Evolutionary conservation across 2,797 vertebrate species (phyloP).

Genomic region (Vipera ursinii): DNA sequence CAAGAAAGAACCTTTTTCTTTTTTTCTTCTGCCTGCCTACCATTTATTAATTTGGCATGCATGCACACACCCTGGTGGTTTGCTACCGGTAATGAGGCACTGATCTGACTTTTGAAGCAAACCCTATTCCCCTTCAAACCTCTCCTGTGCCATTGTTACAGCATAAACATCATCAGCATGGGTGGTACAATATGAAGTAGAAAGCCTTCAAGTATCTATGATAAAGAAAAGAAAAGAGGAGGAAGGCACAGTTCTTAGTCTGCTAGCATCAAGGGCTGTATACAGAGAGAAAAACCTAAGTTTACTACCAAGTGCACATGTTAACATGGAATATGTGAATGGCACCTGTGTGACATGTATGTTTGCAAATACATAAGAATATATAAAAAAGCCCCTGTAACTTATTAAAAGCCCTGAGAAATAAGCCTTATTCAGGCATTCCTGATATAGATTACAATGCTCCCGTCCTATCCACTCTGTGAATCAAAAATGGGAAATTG

Average conservation of each 20-base stretch:
- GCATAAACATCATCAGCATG: slow-evolving; percentile 9
- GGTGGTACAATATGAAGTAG: rapidly evolving
- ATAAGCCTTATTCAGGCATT: background rate
- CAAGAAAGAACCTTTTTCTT: slow-evolving; percentile 57
- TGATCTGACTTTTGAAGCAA: slow-evolving; percentile 37
- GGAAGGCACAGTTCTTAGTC: no score
- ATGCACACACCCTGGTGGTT: slow-evolving; percentile 8
- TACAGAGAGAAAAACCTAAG: background rate
- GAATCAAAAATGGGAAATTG: background rate
- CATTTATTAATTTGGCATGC: slow-evolving; percentile 69
- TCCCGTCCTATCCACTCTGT: no score
- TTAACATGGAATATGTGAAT: background rate
- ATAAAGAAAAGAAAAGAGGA: background rate
- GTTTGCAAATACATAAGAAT: background rate
- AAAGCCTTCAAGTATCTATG: background rate
- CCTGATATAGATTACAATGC: background rate
- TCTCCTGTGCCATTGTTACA: background rate
- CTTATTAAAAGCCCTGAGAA: background rate
- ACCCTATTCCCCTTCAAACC: slow-evolving; percentile 51
- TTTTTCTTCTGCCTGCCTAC: slow-evolving; percentile 56
- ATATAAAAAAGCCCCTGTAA: no score
- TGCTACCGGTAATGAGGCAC: slow-evolving; percentile 48
- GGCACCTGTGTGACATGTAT: background rate
- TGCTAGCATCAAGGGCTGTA: background rate
- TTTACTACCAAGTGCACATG: background rate